Evolutionary conservation across 2,797 vertebrate genomes (phyloP), one percentile per base, ranked within the genome.

Genomic region (Nothura maculosa): DNA sequence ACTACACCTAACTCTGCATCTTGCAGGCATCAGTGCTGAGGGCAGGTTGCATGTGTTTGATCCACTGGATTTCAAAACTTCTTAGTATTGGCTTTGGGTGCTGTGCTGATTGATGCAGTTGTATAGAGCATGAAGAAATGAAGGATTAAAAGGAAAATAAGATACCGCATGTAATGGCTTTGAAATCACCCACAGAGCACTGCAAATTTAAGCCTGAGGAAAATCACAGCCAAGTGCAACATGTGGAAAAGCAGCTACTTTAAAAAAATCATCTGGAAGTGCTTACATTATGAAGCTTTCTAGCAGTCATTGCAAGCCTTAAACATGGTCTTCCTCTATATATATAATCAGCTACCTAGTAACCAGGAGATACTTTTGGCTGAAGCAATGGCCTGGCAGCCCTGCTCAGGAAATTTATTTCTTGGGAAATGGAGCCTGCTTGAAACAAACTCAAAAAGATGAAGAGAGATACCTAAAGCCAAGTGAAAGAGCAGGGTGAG

Each of bases 391-490:
- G 5, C 32, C 12, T 40, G 43, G 20, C 25, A 78, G 3, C 12
- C 7, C 8, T 62, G 14, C 7, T 55, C 28, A 30, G 58, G 17
- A 30, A 50, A 36, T 12, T 4, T 24, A 9, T 20, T 66, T 27
- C 14, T 1, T 10, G 32, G 17, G 8, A 4, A 77, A 9, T 14
- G 52, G 21, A 67, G 9, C 10, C 1, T 3, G 45, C 8, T 30
- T 68, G 43, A 61, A 85, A 20, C 16, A 30, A 87, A 18, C 12
- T 45, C 73, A 69, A 50, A 70, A 22, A 12, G 9, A 28, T n/a
- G 28, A 12, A 34, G 57, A 12, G 13, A 68, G 36, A 21, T 27
- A 30, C 36, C 8, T 76, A 42, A 47, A 0, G 4, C 28, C 12
- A 63, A 7, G 4, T 12, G 11, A 86, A 13, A 68, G 5, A 66